Base-by-base conservation (phyloP, 2,888 invertebrate genomes). In the Diabrotica balteata region DNA sequence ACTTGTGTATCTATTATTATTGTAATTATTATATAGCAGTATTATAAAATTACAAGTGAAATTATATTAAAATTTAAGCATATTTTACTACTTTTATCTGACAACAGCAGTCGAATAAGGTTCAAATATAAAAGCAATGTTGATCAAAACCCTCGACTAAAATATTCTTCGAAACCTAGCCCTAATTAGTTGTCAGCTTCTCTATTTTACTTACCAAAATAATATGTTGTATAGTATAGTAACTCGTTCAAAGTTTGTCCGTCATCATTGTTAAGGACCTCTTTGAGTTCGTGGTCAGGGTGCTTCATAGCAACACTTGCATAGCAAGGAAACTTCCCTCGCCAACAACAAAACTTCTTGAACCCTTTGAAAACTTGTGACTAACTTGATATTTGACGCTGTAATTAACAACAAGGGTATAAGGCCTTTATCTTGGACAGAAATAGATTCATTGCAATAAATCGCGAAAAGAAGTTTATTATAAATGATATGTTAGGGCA, bases 241-340 rank as follows among this genome's bases (percentile, higher is more conserved):
- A 63, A 63, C 63, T 64, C 52, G 58, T 45, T 58, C 52, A 43
- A 64, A 64, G 64, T 64, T 64, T 58, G 64, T 59, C 64, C 64
- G 52, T 64, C 64, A 72, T 71, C 70, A 67, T 66, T 71, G 68
- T 69, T 68, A 67, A 68, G 69, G 72, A 67, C 59, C 66, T 71
- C 65, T 77, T 79, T 79, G 69, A 66, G 65, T 66, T 74, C 78
- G 78, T 77, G 79, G 81, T 80, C 79, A 79, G 78, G 77, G 77
- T 78, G 81, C 81, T 81, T 81, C 80, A 80, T 80, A 80, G 79
- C 78, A 77, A 80, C 81, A 81, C 80, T 80, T 80, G 76, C 76
- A 75, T 72, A 78, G 72, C 75, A 73, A 73, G 77, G 76, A 77
- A 80, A 80, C 78, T 80, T 81, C 77, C 71, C 69, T 67, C 75